Base-by-base conservation (phyloP, 2,797 vertebrate genomes). In the Alfaro cultratus region DNA sequence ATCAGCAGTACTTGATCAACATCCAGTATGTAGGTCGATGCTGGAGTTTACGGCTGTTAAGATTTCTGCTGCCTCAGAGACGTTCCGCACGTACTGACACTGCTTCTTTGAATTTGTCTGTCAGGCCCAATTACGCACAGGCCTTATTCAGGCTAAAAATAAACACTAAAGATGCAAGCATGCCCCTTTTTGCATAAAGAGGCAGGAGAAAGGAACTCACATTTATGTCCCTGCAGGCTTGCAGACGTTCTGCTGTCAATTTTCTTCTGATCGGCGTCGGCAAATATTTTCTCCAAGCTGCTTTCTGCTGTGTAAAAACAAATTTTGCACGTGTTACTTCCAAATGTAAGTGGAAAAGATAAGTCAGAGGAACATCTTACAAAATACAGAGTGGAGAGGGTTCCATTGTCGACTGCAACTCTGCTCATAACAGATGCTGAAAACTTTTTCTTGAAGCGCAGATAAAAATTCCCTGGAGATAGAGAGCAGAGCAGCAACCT, bases 341-440 rank as follows among this genome's bases (percentile, higher is more conserved):
- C 31, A 26, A 36, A 13, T 13, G 13, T 29, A 51, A 31, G 45
- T 2, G 34, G 46, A 68, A 78, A 74, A 76, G 1, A 2, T 31
- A 55, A 73, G 62, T 31, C 41, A 47, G 46, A 43, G 9, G 15
- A 74, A 57, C 7, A 12, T 86, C 97, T 97, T 89, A 97, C 97
- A 95, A 5, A 76, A 98, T 3, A 5, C 97, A 34, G 3, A 97
- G 93, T 64, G 96, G n/a, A 0, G 55, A 87, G 74, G 96, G 95
- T 86, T 94, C 87, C 75, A 97, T 96, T 82, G 84, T 91, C 1
- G 85, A 92, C 82, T 93, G 76, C 73, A 93, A 26, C 9, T 64
- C 31, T 64, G 60, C 60, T 23, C 64, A 26, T 11, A 68, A 39
- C 34, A 10, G 64, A 67, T 39, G 18, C 13, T 31, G 34, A 36